Evolutionary conservation across 2,888 invertebrate species (phyloP), one percentile per base, ranked within the genome.

Genomic region (Abscondita cerata): DNA sequence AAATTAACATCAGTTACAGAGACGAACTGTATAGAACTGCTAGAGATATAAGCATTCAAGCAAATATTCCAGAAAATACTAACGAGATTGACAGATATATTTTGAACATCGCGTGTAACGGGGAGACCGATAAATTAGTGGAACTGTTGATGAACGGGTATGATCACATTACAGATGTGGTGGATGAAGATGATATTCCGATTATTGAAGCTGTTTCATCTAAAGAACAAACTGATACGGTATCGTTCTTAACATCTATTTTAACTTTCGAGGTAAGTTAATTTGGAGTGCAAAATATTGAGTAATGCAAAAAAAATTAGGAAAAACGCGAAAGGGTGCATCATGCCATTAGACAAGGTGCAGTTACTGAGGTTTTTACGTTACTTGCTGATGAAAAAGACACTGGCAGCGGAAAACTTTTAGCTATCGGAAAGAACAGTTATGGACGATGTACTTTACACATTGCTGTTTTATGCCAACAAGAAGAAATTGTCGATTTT

Each of bases 11-110:
- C 50, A 92, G 90, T 0, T 92, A 89, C 75, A 84, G 95, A 52
- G 95, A 96, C 78, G 92, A 92, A 72, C 79, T 92, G n/a, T 95
- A 94, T 78, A 84, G 93, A 40, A 95, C 95, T 0, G 92, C 93
- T 0, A 82, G 95, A 38, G 95, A 95, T 78, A 90, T 95, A 33
- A 93, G 94, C 11, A 84, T 90, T 52, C 90, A 92, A 73, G 90
- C 92, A 0, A 89, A 89, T 68, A 86, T 93, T 47, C 83, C 86
- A 0, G 91, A 91, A 51, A 96, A 95, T 76, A 90, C 93, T 0
- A 83, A 83, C 8, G 92, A 93, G 74, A 91, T 96, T 65, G 95
- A 95, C 81, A 65, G 53, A 48, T 65, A 65, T 16, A 81, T 73
- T 79, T 83, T 66, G 81, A 80, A 80, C 11, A 58, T 62, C 25